Conservation (phyloP, 2,888 invertebrate genomes). For the Melieria picta region DNA sequence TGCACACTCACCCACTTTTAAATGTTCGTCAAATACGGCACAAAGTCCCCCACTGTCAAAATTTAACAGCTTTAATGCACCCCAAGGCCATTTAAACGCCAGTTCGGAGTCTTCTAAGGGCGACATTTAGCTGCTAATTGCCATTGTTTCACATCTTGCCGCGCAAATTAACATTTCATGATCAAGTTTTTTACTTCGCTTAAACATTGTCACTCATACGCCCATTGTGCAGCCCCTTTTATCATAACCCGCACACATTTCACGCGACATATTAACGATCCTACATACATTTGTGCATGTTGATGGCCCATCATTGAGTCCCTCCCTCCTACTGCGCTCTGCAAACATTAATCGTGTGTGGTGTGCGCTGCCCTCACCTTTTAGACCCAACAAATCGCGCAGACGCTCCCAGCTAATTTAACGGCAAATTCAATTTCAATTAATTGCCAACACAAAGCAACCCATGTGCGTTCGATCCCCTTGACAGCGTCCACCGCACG, state of each 20-base stretch:
- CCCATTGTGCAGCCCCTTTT: not conserved
- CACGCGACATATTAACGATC: constrained; percentile 1
- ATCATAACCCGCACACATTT: not conserved
- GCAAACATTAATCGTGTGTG: not conserved
- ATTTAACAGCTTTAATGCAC: too few species aligned
- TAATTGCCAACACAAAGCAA: not conserved
- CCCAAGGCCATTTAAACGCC: too few species aligned
- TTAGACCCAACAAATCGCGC: not conserved
- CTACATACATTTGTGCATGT: not conserved
- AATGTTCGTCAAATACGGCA: too few species aligned
- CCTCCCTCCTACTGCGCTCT: not conserved
- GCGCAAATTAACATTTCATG: too few species aligned
- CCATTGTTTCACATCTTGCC: too few species aligned
- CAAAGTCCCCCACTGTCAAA: too few species aligned
- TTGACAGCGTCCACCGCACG: too few species aligned
- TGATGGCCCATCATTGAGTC: not conserved
- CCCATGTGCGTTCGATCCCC: too few species aligned
- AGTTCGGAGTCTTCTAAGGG: too few species aligned
- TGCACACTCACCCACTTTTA: too few species aligned
- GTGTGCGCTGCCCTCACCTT: not conserved
- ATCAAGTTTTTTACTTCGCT: too few species aligned
- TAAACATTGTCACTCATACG: constrained; percentile 18
- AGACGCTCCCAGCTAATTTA: constrained; percentile 22
- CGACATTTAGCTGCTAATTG: too few species aligned
- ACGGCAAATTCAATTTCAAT: constrained; percentile 22